Base-by-base conservation (phyloP, 2,113 vertebrate species). In the Uropsilus gracilis region DNA sequence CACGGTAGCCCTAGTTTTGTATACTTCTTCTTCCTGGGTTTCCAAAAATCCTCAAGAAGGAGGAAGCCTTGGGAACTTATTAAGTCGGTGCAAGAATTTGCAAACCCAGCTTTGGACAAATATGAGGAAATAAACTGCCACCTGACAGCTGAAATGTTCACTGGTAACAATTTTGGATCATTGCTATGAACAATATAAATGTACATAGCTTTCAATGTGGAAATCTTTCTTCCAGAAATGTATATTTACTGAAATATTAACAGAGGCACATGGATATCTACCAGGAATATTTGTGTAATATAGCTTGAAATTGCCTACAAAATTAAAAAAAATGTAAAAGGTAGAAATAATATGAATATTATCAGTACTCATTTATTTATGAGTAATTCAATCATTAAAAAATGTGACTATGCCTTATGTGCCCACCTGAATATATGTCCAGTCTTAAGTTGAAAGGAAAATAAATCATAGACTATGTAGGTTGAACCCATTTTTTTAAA, bases 111-210 rank as follows among this genome's bases (percentile, higher is more conserved):
- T n/a, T n/a, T n/a, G n/a, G n/a, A n/a, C n/a, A n/a, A n/a, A n/a
- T n/a, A n/a, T n/a, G n/a, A n/a, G n/a, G 73, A 78, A 94, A 90
- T 78, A 34, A 55, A 18, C 61, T 55, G 73, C 81, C 26, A 80
- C 26, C 20, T 42, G 55, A 37, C 53, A 44, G 8, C 44, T 83
- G 32, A 83, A 32, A 9, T 63, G 18, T 85, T 85, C 16, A 61
- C 9, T 42, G 18, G 53, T 59, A 90, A 48, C 34, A 61, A 50
- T 59, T 89, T 61, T 53, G 44, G 63, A 42, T 77, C 71, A 71
- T 61, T 78, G 34, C 53, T 63, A 53, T 72, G 81, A 94, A 44
- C 71, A 90, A 55, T 85, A 69, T 63, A 77, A 92, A 37, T 78
- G 24, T 63, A 42, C 11, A 61, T 78, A 85, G 30, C 26, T 86